Conservation (phyloP, 2,113 vertebrate genomes). For the Propithecus coquereli region DNA sequence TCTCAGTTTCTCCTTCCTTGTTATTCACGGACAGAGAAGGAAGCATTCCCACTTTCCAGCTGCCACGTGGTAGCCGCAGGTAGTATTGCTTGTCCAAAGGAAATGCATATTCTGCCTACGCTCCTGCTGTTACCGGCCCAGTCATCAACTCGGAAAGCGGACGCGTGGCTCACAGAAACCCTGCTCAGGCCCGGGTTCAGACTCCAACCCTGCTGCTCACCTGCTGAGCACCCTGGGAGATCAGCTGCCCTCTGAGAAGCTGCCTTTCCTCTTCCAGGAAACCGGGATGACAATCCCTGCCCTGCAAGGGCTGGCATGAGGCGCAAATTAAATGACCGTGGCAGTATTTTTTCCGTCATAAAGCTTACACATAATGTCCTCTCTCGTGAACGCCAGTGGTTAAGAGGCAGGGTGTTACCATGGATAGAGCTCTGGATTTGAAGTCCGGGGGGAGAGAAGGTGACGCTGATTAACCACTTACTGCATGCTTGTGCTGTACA, state of each 20-base stretch:
- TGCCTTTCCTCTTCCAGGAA: constrained; percentile 1
- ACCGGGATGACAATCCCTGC: not conserved
- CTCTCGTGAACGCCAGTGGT: not conserved
- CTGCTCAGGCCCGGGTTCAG: not conserved
- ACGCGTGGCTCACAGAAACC: not conserved
- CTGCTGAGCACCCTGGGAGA: not conserved
- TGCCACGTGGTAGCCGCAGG: not conserved
- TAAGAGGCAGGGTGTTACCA: not conserved
- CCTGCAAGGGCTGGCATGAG: not conserved
- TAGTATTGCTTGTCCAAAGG: not conserved
- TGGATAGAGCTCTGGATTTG: not conserved
- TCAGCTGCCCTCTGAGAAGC: not conserved
- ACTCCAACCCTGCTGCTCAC: not conserved
- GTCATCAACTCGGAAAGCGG: not conserved
- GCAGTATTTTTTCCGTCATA: not conserved
- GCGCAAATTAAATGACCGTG: not conserved
- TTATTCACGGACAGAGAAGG: not conserved
- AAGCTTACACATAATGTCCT: not conserved
- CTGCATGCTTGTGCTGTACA: not conserved
- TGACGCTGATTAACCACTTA: accelerated
- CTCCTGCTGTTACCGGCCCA: not conserved
- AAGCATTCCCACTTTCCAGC: not conserved
- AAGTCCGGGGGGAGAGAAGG: not conserved
- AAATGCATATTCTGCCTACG: not conserved
- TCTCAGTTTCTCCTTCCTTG: not conserved